Base-by-base conservation (phyloP, 2,113 vertebrate genomes). In the Sphaerodactylus townsendi region DNA sequence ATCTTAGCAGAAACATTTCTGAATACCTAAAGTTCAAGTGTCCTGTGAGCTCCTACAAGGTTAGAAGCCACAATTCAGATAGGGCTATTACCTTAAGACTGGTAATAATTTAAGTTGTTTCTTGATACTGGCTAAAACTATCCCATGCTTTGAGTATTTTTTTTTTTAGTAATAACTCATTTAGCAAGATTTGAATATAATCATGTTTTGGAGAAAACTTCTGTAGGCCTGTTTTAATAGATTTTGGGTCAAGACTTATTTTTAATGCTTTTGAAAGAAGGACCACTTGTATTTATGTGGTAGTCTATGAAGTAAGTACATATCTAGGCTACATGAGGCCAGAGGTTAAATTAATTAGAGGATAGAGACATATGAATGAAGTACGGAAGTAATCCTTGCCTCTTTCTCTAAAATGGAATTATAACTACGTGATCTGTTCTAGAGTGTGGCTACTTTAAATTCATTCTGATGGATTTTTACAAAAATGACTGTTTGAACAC, bases 121-220 rank as follows among this genome's bases (percentile, higher is more conserved):
- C 17, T 56, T 56, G 23, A 19, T 56, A 56, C 53, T 56, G 53
- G 19, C 53, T 56, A 56, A 56, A 23, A 23, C 53, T 56, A 6
- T 56, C 21, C 53, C 53, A 56, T 56, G 53, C 19, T 23, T 21
- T 19, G 21, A 70, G 19, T 7, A 39, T 71, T 71, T 37, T 23
- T 71, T 37, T 23, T 10, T 64, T 46, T 66, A 17, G 3, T 56
- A 66, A 10, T 33, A 14, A 92, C 86, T 89, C 83, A 84, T 91
- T 93, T 87, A 93, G 82, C 87, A 78, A 87, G 75, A 86, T 84
- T 93, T 93, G 91, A 62, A 25, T 85, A 3, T 2, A 39, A 39
- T 70, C 83, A 65, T 83, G 77, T 87, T 79, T 86, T 64, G 21
- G 82, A 66, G 37, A 83, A 82, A 89, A 46, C 86, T 30, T 5